Percentiles rank a stretch among this genome's conserved stretches.
These are phyloP conservation scores for Gerris buenoi DNA, from an alignment of 1,140 invertebrate species.

Conservation along the genomic window DNA sequence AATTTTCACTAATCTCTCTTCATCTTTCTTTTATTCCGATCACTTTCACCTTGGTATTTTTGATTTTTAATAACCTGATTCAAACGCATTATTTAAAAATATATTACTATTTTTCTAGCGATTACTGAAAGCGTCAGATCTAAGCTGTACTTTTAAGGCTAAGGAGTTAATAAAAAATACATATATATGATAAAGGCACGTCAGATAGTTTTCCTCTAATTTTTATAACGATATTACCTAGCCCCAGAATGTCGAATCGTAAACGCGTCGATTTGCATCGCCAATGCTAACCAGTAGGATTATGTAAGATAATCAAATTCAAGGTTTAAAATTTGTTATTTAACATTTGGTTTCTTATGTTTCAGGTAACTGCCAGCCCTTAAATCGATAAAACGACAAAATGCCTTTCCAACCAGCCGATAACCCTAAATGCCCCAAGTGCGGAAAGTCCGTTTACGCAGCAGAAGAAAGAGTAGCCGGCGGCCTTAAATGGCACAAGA, in stretches of 20 bases:
- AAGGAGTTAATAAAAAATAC: neutral
- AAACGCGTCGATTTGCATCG: too few species aligned
- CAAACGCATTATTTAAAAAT: too few species aligned
- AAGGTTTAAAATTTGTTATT: neutral
- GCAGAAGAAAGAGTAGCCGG: conserved; percentile 95
- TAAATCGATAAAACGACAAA: conserved; percentile 37
- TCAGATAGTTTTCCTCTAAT: neutral
- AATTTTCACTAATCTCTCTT: too few species aligned
- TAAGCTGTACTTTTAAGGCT: too few species aligned
- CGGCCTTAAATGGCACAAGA: conserved; percentile 96
- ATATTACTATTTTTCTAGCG: too few species aligned
- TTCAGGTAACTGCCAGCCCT: neutral
- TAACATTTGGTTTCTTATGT: neutral
- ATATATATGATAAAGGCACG: neutral
- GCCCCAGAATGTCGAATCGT: neutral
- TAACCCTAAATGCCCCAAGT: conserved; percentile 94
- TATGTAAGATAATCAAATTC: neutral
- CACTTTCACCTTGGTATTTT: too few species aligned
- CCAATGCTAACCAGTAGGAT: too few species aligned
- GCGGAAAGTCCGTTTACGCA: conserved; percentile 94
- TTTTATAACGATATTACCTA: neutral
- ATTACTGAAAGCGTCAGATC: too few species aligned
- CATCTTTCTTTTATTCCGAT: too few species aligned
- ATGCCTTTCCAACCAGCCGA: conserved; percentile 97
- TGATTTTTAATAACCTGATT: too few species aligned